Evolutionary conservation across 2,888 invertebrate genomes (phyloP), one percentile per base, ranked within the genome.

Genomic region (Aspidapion aeneum): DNA sequence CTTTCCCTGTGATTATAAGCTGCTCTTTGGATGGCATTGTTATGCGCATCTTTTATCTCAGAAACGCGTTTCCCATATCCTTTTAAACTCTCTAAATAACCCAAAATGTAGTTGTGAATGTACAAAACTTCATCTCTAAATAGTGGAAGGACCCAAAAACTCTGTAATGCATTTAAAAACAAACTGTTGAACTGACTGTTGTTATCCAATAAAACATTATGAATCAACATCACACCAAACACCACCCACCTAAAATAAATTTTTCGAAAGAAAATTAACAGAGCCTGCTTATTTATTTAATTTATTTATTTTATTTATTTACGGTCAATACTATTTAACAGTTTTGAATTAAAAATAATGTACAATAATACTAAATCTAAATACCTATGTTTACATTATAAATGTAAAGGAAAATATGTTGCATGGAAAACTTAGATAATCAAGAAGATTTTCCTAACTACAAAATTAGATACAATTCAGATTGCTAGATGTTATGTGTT

Each of bases 61-160:
- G 91, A 91, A 60, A 95, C 90, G 69, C 94, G 85, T 79, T 98
- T 98, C 55, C 91, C 87, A 77, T 94, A 94, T 1, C 97, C 96
- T 81, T 98, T 99, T 60, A 98, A 89, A 18, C 91, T 88, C 78
- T 99, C 99, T 78, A 99, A 97, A 76, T 93, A 97, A 59, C 87
- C 85, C 75, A 93, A 93, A 65, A 98, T 90, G 74, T 96, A 97
- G 55, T 93, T 89, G 81, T 99, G 99, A 69, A 96, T 94, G 75
- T 94, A 92, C 55, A 99, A 87, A 0, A 98, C 96, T 84, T 99
- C 99, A 82, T 99, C 99, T 48, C 99, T 85, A 77, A 97, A 99
- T 20, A 99, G 82, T 2, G 96, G 91, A 57, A 96, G 85, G 0
- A 98, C 95, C 93, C 98, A 96, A 22, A 94, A 92, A 2, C 93